These are phyloP conservation scores for Platycheirus albimanus DNA, from an alignment of 2,888 invertebrate genomes.

Conservation along the genomic window DNA sequence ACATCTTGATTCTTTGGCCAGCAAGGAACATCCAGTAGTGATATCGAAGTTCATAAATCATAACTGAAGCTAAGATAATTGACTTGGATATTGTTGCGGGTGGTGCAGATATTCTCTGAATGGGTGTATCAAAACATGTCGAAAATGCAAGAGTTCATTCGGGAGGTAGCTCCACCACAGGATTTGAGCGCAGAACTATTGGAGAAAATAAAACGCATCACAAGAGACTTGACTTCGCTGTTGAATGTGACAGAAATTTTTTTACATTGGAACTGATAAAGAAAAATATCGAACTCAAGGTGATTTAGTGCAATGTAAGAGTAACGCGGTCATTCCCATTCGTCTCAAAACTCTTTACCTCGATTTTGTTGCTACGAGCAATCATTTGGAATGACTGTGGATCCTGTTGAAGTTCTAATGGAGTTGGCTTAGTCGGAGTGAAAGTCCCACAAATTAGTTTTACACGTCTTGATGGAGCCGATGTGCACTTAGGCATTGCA, in stretches of 20 bases:
- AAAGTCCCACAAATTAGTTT: slow-evolving; percentile 99
- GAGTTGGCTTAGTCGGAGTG: slow-evolving; percentile 94
- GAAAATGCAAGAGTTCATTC: slow-evolving; percentile 99
- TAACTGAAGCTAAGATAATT: slow-evolving; percentile 98
- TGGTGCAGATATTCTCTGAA: slow-evolving; percentile 96
- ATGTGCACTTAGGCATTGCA: slow-evolving; percentile 98
- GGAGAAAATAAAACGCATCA: slow-evolving; percentile 94
- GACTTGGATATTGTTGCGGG: slow-evolving; percentile 99
- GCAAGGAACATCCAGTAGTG: slow-evolving; percentile 98
- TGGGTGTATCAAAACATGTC: slow-evolving; percentile 99
- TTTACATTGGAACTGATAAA: slow-evolving; percentile 99
- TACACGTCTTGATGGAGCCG: slow-evolving; percentile 97
- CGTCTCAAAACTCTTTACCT: slow-evolving; percentile 98
- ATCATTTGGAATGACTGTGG: slow-evolving; percentile 94
- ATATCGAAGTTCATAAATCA: slow-evolving; percentile 99
- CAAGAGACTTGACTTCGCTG: slow-evolving; percentile 92
- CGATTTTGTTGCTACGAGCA: slow-evolving; percentile 98
- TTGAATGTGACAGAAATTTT: slow-evolving; percentile 98
- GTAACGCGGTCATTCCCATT: slow-evolving; percentile 99
- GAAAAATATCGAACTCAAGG: slow-evolving; percentile 96
- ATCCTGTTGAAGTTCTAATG: slow-evolving; percentile 92
- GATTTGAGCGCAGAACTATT: slow-evolving; percentile 96
- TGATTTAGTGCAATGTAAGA: slow-evolving; percentile 99
- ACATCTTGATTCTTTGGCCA: slow-evolving; percentile 95
- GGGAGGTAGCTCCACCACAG: slow-evolving; percentile 99